Base-by-base conservation (phyloP, 1,140 invertebrate species). In the Lepidotrigona ventralis region DNA sequence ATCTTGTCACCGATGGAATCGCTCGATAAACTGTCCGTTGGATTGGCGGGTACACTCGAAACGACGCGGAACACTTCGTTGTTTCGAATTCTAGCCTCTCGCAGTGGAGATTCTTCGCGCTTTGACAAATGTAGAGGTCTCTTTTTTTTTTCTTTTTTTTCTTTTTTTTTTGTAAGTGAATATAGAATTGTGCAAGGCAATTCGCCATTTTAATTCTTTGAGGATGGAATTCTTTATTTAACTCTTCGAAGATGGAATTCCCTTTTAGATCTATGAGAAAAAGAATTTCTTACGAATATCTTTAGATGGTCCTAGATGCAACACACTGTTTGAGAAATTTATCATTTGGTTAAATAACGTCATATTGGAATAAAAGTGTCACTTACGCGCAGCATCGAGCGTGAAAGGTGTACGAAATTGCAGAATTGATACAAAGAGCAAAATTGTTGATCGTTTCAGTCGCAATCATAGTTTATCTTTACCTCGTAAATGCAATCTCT, bases 11-110 rank as follows among this genome's bases (percentile, higher is more conserved):
- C 14, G 53, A 12, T 15, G 9, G 23, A 12, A 70, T 70, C 39
- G 9, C 17, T 79, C 68, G 66, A 71, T 71, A 26, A 56, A 71
- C 68, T 58, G 66, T 70, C 53, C 17, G 33, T 14, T 64, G 23
- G 74, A 63, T 64, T 39, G 4, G 58, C 26, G 46, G 23, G 46
- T 23, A 14, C 70, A 29, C 53, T 74, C 73, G 56, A 76, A 60
- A 46, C 73, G 56, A 46, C 56, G 51, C 21, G 71, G 58, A 64
- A 76, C n/a, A 46, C 58, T 46, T 56, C 9, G 39, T 56, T 73
- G 53, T 73, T 73, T 23, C 72, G 53, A 56, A 73, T 73, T 56
- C 29, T 53, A 29, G 17, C 19, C 15, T 56, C 1, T 26, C 26
- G 15, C 33, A 2, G 51, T 33, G 53, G 54, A 33, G 17, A 19